phyloP scores from a whole-genome alignment of 2,113 vertebrate species.

The Cercocebus atys region DNA sequence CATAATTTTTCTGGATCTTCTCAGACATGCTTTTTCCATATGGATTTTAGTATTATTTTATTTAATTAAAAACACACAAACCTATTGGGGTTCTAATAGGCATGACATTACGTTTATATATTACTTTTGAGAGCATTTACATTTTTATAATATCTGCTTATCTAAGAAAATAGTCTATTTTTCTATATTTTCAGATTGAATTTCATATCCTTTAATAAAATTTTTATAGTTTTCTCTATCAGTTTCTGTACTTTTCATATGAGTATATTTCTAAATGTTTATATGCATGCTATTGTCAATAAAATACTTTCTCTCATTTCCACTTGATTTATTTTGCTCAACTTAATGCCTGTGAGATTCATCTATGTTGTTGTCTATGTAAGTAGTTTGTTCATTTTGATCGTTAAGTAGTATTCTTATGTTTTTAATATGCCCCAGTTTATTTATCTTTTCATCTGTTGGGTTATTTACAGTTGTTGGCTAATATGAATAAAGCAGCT shows the following conservation, averaged over 20 bases:
- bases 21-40: background rate
- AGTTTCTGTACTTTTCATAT: background rate
- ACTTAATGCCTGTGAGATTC: background rate
- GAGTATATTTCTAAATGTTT: conserved; percentile 18
- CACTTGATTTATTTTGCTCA: conserved; percentile 25
- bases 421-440: background rate
- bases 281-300: background rate
- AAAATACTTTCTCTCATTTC: background rate
- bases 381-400: background rate
- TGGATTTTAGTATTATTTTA: conserved; percentile 8
- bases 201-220: conserved; percentile 18
- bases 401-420: background rate
- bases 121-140: background rate
- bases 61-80: conserved; percentile 27
- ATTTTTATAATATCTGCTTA: background rate
- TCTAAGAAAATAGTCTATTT: background rate
- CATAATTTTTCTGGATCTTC: background rate
- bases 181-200: conserved; percentile 36
- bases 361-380: background rate
- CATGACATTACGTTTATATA: background rate
- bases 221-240: background rate
- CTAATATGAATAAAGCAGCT: background rate
- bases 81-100: background rate
- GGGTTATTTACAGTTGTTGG: background rate
- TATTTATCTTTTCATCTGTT: background rate